Percentiles rank a stretch among this genome's conserved stretches.
These are phyloP conservation scores for Philhelius pedissequus DNA, from an alignment of 2,888 invertebrate genomes.

Conservation along the genomic window DNA sequence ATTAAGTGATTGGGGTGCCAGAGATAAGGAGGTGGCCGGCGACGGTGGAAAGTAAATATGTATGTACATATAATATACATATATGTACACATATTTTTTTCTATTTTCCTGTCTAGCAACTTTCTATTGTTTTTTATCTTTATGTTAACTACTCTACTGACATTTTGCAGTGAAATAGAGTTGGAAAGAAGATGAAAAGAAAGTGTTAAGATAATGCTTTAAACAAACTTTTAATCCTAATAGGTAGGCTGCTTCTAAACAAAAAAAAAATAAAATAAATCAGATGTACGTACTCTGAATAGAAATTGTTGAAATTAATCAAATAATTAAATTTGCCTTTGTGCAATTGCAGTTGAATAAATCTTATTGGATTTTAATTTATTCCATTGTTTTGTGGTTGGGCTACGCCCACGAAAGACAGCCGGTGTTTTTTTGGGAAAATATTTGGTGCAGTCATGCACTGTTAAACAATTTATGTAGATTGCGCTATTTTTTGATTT, in stretches of 20 bases:
- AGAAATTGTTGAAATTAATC: neutral
- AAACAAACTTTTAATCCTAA: neutral
- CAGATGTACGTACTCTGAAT: neutral
- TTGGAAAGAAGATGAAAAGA: neutral
- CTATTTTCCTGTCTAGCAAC: constrained; percentile 36
- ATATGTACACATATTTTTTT: neutral
- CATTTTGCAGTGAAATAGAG: constrained; percentile 2
- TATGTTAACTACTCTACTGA: neutral
- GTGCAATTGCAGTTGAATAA: neutral
- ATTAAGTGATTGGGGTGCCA: neutral
- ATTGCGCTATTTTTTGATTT: neutral
- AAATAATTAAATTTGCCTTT: neutral
- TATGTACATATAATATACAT: too few species aligned
- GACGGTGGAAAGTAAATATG: neutral
- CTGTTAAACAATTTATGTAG: constrained; percentile 10
- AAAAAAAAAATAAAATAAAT: too few species aligned
- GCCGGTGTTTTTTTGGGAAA: constrained; percentile 48
- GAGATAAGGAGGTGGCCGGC: neutral
- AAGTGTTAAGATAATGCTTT: neutral
- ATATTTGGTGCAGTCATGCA: constrained; percentile 35
- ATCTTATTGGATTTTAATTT: neutral
- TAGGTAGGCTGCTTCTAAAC: neutral
- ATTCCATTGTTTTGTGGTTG: constrained; percentile 45
- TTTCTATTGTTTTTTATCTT: constrained; percentile 26
- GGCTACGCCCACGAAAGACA: constrained; percentile 62